Conservation (phyloP, 2,888 invertebrate genomes). For the Stenolophus ochropezus region DNA sequence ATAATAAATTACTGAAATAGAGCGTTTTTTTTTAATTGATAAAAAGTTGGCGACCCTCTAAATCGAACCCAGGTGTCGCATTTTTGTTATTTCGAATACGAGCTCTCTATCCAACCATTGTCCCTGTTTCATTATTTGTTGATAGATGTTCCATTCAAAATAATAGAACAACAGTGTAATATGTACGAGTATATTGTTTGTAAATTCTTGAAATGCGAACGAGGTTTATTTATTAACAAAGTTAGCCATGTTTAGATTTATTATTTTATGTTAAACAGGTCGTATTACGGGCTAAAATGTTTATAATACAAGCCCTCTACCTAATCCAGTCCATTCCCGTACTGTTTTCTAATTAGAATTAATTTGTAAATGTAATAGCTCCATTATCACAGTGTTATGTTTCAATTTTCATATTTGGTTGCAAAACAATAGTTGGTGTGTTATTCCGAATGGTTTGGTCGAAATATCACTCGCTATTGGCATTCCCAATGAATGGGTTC, state of each 20-base stretch:
- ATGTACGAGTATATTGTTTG: too few relatives aligned
- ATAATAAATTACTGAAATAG: too few relatives aligned
- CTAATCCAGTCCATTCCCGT: not conserved
- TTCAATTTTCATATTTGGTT: constrained; percentile 45
- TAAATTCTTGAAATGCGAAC: too few relatives aligned
- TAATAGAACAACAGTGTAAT: too few relatives aligned
- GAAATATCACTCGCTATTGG: not conserved
- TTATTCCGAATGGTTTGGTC: not conserved
- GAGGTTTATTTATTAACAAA: too few relatives aligned
- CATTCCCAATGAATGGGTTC: not conserved
- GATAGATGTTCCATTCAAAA: too few relatives aligned
- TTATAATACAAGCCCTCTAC: not conserved
- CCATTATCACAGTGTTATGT: constrained; percentile 37
- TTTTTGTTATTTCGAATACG: too few relatives aligned
- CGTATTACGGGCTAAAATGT: not conserved
- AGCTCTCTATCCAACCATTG: too few relatives aligned
- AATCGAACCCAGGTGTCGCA: too few relatives aligned
- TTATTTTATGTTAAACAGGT: not conserved
- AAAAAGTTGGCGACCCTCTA: too few relatives aligned
- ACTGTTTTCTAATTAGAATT: constrained; percentile 32
- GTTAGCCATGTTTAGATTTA: not conserved
- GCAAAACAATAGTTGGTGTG: constrained; percentile 11
- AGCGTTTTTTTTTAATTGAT: too few relatives aligned
- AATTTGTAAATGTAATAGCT: constrained; percentile 44
- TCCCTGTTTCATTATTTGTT: too few relatives aligned